A percentile compares a stretch with the other conserved stretches of the same genome.
Evolutionary conservation across 2,113 vertebrate species (phyloP).

Genomic region (Ciconia maguari): DNA sequence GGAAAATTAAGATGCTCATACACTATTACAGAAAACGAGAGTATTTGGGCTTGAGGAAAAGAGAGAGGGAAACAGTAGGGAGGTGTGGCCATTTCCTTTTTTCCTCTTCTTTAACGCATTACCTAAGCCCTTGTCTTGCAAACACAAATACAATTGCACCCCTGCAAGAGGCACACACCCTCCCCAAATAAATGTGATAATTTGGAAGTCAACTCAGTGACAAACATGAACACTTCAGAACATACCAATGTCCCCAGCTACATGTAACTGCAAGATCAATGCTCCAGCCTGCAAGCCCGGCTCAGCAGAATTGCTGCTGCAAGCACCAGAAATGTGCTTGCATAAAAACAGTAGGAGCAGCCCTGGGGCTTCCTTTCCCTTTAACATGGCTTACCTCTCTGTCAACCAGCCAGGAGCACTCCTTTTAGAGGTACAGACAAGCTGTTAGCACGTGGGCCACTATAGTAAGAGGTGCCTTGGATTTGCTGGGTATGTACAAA

Average conservation of each 20-base stretch:
- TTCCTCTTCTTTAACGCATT: neutral
- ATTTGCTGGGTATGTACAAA: neutral
- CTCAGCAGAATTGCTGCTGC: neutral
- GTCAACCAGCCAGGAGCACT: neutral
- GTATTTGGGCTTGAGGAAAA: neutral
- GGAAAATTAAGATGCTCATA: neutral
- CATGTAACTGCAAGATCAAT: fast-evolving
- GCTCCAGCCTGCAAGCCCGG: neutral
- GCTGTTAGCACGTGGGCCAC: fast-evolving
- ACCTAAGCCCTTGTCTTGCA: neutral
- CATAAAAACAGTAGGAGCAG: neutral
- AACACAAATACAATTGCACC: neutral
- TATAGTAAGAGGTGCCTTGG: neutral
- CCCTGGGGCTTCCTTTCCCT: neutral
- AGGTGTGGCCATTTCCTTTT: neutral
- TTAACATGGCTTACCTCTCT: neutral
- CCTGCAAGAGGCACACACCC: neutral
- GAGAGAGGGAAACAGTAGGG: neutral
- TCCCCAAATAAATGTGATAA: neutral
- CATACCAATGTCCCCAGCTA: neutral
- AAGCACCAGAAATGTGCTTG: neutral
- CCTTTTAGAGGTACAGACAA: neutral
- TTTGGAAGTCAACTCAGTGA: neutral
- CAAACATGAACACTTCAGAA: neutral
- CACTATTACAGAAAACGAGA: neutral